Base-by-base conservation (phyloP, 1,140 invertebrate genomes). In the Drosophila subpulchrella region DNA sequence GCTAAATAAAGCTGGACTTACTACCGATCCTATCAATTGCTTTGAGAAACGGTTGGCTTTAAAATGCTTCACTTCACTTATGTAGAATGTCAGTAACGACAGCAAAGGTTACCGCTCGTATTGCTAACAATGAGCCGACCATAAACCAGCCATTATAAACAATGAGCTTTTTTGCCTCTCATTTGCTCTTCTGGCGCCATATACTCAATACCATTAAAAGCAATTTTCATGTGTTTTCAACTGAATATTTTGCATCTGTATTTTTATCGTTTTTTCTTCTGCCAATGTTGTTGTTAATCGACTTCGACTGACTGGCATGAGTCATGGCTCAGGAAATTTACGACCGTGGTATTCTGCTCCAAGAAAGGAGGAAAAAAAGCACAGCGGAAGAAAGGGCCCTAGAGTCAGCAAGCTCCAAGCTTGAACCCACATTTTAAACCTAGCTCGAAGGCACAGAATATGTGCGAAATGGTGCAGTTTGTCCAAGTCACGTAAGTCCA, bases 401-500 rank as follows among this genome's bases (percentile, higher is more conserved):
- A 46, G 20, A 75, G 44, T 62, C 32, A 20, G 30, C 38, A 41
- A 51, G 34, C 17, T 36, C n/a, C n/a, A 11, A 53, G 32, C 38
- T 42, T 30, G 36, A 57, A 17, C 27, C 15, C 13, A 36, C 32
- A 42, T 2, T 51, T 34, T 30, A 58, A 13, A n/a, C 46, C 24
- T 24, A 60, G 17, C 38, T 20, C n/a, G 20, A 41, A 27, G 38
- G 39, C 42, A n/a, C 15, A 66, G 42, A 68, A 71, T 63, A 78
- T 86, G 61, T 61, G 68, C 81, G 62, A 63, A 78, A 60, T 82
- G 78, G 58, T 77, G 79, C 79, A 79, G 60, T 80, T 81, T 77
- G 72, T 57, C 67, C 66, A 75, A 86, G 83, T 86, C 83, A 86
- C 84, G 83, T 88, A 89, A 89, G 67, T 74, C 60, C 61, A 80